Conservation (phyloP, 2,888 invertebrate genomes). For the Sclerodermus sp. region DNA sequence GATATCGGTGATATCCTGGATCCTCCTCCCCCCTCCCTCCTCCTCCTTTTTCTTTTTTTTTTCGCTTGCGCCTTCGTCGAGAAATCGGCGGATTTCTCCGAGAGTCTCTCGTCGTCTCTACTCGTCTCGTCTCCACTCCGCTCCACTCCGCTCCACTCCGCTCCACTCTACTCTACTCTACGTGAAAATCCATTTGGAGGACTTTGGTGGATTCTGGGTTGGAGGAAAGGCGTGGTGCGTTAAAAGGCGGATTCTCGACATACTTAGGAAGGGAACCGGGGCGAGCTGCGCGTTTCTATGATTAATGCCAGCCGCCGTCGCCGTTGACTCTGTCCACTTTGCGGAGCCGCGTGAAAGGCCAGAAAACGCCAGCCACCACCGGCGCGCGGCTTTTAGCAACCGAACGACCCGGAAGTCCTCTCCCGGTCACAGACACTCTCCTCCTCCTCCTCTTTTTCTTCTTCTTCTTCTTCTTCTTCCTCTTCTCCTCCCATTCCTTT, state of each 20-base stretch:
- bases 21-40: too few species aligned
- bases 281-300: constrained; percentile 5
- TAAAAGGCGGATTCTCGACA: constrained; percentile 2
- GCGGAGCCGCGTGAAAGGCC: constrained; percentile 17
- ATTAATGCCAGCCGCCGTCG: constrained; percentile 20
- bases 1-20: too few species aligned
- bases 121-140: too few species aligned
- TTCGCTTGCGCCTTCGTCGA: too few species aligned
- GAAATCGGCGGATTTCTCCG: too few species aligned
- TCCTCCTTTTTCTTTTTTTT: too few species aligned
- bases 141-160: too few species aligned
- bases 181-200: too few species aligned
- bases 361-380: constrained; percentile 6
- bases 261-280: constrained; percentile 2
- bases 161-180: too few species aligned
- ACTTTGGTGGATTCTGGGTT: too few species aligned
- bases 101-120: too few species aligned
- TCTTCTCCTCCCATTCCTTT: background rate
- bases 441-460: background rate
- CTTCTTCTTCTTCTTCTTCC: background rate
- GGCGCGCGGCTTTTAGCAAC: too few species aligned
- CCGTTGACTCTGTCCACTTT: constrained; percentile 19
- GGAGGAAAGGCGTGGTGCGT: background rate
- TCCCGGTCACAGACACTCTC: background rate
- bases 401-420: constrained; percentile 17